Percentiles rank a stretch among this genome's conserved stretches.
Conservation (phyloP, 1,140 invertebrate genomes). For the Drosophila punjabiensis region DNA sequence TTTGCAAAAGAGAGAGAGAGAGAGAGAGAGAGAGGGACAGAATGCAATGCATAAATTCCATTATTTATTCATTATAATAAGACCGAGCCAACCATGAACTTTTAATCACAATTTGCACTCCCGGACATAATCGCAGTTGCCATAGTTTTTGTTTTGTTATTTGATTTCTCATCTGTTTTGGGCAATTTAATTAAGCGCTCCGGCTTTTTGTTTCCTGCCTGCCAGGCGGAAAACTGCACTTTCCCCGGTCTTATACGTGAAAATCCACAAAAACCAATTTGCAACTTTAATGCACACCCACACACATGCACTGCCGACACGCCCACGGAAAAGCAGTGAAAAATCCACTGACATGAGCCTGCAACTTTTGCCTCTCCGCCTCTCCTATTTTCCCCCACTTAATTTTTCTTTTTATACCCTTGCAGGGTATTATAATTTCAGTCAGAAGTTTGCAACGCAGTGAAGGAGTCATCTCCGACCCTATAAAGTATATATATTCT, state of each 20-base stretch:
- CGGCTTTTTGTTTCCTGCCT: constrained; percentile 36
- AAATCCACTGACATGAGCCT: constrained; percentile 38
- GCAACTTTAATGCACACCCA: constrained; percentile 54
- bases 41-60: constrained; percentile 41
- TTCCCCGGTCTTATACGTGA: constrained; percentile 20
- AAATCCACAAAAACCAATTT: constrained; percentile 63
- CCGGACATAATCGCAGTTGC: constrained; percentile 10
- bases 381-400: constrained; percentile 6
- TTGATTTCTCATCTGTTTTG: constrained; percentile 54
- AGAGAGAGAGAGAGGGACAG: neutral
- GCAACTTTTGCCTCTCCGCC: constrained; percentile 39
- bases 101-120: constrained; percentile 53
- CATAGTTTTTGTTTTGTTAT: constrained; percentile 39
- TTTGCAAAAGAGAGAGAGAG: constrained; percentile 8
- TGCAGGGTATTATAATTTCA: too few species aligned
- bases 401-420: constrained; percentile 20
- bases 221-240: constrained; percentile 36
- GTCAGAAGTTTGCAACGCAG: too few species aligned
- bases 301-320: constrained; percentile 28
- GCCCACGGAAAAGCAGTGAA: constrained; percentile 43
- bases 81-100: constrained; percentile 30
- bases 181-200: constrained; percentile 58
- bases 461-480: too few species aligned
- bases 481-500: too few species aligned
- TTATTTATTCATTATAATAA: constrained; percentile 69